Evolutionary conservation across 2,113 vertebrate genomes (phyloP), one percentile per base, ranked within the genome.

Genomic region (Hemicordylus capensis): DNA sequence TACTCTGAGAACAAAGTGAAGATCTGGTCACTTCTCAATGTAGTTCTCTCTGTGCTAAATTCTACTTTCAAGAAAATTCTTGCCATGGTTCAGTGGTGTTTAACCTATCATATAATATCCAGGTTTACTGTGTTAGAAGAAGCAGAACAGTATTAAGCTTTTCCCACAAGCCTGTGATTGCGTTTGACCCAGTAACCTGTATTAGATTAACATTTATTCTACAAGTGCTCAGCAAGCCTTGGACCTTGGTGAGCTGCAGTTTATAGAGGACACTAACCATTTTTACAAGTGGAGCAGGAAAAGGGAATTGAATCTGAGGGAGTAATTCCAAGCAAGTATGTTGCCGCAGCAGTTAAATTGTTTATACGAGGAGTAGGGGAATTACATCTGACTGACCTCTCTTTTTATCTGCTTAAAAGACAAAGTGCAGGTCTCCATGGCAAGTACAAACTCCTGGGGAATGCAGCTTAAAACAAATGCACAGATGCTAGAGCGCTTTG

Each of bases 181-280:
- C 95, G 94, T 97, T 97, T 97, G 97, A 97, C 97, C 97, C 96
- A 96, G 95, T 97, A 97, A 97, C 97, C 97, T 97, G 96, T 97
- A 97, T 97, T 97, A 97, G 96, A 97, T 97, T 97, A 97, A 97
- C 97, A 97, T 97, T 97, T 97, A 97, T 97, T 97, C 96, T 96
- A 96, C 96, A 97, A 96, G 94, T 93, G 93, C 96, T 94, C 95
- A 96, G 95, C 84, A 94, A 96, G 96, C 94, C 93, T 94, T 93
- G 95, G 93, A 95, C 96, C 95, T 95, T 93, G 93, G 94, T 94
- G 94, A 96, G 96, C 94, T 94, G 94, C 95, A 94, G 95, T 96
- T 97, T 96, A 96, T 96, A 95, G 95, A 96, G 94, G 94, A 97
- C 95, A 95, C 95, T 96, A 96, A 96, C 96, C 95, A 95, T 96